phyloP scores from a whole-genome alignment of 2,888 invertebrate species.

The Quadroppia sp. region DNA sequence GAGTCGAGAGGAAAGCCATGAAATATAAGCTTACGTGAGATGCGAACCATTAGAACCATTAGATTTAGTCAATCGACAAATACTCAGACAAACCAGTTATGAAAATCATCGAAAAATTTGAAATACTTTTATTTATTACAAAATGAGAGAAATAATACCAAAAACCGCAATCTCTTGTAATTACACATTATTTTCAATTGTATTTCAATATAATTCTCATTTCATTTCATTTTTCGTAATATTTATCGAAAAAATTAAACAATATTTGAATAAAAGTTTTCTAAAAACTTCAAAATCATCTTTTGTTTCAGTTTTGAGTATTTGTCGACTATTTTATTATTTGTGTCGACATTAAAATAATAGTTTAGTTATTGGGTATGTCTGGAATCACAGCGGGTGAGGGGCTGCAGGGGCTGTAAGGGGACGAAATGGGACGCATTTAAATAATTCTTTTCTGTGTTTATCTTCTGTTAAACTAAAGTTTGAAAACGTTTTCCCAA shows the following conservation, averaged over 20 bases:
- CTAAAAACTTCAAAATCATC: not conserved
- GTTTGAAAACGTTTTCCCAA: not conserved
- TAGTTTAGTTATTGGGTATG: not conserved
- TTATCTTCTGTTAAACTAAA: not conserved
- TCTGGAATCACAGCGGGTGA: constrained; percentile 18
- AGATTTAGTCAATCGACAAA: constrained; percentile 25
- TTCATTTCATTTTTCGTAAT: too few relatives aligned
- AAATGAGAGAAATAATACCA: not conserved
- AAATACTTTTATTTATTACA: not conserved
- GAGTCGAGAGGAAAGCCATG: constrained; percentile 9
- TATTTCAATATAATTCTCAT: too few relatives aligned
- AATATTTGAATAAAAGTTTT: too few relatives aligned
- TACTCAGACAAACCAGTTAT: constrained; percentile 30
- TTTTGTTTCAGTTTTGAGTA: too few relatives aligned
- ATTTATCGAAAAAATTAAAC: too few relatives aligned
- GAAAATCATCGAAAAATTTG: constrained; percentile 22
- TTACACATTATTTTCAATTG: too few relatives aligned
- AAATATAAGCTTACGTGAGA: not conserved
- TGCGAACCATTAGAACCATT: not conserved
- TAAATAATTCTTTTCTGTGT: not conserved
- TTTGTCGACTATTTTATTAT: too few relatives aligned
- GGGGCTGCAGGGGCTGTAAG: not conserved
- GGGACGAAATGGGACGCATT: not conserved
- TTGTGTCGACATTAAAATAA: not conserved
- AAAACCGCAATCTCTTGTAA: too few relatives aligned